Percentiles rank a stretch among this genome's conserved stretches.
These are phyloP conservation scores for Sebastes taczanowskii DNA, from an alignment of 2,797 vertebrate genomes.

Conservation along the genomic window DNA sequence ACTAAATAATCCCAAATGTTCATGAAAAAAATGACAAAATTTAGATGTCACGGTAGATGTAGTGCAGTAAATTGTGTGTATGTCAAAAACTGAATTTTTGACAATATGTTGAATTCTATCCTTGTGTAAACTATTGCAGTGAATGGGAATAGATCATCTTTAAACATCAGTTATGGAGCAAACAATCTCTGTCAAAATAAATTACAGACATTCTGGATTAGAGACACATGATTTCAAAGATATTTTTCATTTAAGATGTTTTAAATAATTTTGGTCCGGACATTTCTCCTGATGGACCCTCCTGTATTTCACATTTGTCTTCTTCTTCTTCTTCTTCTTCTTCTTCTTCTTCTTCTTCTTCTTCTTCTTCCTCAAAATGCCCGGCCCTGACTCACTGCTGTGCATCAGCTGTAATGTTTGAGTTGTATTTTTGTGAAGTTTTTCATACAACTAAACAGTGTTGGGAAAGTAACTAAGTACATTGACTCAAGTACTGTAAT, in stretches of 20 bases:
- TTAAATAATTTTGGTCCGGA: background rate
- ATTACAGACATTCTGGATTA: background rate
- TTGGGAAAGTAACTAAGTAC: background rate
- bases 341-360: background rate
- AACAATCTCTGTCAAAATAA: background rate
- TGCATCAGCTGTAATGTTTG: no score
- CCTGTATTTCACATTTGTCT: background rate
- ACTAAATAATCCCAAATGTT: background rate
- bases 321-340: background rate
- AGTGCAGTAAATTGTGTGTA: background rate
- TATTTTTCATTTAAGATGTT: background rate
- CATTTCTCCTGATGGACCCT: background rate
- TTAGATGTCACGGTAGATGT: background rate
- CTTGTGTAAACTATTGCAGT: background rate
- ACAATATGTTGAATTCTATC: background rate
- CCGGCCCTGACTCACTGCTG: no score
- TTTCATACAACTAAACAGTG: background rate
- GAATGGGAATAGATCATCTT: background rate
- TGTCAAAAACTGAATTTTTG: background rate
- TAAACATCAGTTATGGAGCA: background rate
- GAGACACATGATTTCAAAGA: background rate
- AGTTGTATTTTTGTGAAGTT: background rate
- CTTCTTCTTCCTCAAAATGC: no score
- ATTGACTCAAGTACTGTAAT: background rate
- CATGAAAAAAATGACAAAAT: background rate